phyloP scores from a whole-genome alignment of 2,888 invertebrate genomes.

The Cheilosia impressa region DNA sequence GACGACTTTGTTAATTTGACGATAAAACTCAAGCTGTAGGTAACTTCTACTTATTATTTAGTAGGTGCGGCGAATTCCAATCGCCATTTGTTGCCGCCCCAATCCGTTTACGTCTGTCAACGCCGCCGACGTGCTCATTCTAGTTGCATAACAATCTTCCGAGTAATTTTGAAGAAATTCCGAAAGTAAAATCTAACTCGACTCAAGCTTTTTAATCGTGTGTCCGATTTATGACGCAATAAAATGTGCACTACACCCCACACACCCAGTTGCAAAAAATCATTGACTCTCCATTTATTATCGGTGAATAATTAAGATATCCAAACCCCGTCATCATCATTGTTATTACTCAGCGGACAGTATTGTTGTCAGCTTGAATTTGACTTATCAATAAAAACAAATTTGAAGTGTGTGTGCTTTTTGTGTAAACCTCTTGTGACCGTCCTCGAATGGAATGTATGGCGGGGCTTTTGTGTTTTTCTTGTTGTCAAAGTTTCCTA shows the following conservation, averaged over 20 bases:
- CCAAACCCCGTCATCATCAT: slow-evolving; percentile 42
- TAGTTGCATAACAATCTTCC: slow-evolving; percentile 28
- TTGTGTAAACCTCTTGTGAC: slow-evolving; percentile 26
- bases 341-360: slow-evolving; percentile 26
- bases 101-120: slow-evolving; percentile 11
- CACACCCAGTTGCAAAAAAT: background rate
- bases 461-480: background rate
- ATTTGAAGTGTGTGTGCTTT: slow-evolving; percentile 17
- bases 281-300: slow-evolving; percentile 14
- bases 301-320: slow-evolving; percentile 42
- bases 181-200: background rate
- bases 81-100: background rate
- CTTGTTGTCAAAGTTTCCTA: slow-evolving; percentile 5
- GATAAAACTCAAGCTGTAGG: too few relatives aligned
- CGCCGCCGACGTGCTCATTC: background rate
- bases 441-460: slow-evolving; percentile 62
- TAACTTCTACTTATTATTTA: too few relatives aligned
- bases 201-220: slow-evolving; percentile 9
- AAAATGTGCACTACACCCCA: background rate
- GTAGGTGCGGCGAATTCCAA: too few relatives aligned
- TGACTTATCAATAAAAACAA: slow-evolving; percentile 41
- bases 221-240: slow-evolving; percentile 27
- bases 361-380: slow-evolving; percentile 24
- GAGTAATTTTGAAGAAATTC: slow-evolving; percentile 25
- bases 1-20: too few relatives aligned